These are phyloP conservation scores for Drymonia ruficornis DNA, from an alignment of 2,888 invertebrate species.

Conservation along the genomic window DNA sequence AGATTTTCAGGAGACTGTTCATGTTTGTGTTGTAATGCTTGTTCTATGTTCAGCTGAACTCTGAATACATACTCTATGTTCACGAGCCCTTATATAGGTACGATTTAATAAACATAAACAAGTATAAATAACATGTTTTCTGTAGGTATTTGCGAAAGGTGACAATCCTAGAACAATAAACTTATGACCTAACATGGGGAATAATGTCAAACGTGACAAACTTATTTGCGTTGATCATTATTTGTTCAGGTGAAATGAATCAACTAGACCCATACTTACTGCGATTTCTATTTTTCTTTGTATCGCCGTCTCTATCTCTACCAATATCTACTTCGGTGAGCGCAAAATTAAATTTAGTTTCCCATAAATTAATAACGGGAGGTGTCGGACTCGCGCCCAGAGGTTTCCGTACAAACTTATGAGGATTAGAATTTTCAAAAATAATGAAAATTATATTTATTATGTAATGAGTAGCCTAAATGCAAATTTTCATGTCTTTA, in stretches of 20 bases:
- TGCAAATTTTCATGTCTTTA: no score
- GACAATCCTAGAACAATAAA: neutral
- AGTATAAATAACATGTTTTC: no score
- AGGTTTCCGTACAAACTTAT: no score
- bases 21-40: neutral
- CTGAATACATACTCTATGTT: neutral
- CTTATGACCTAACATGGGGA: neutral
- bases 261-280: neutral
- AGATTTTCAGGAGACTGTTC: neutral
- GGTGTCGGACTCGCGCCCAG: no score
- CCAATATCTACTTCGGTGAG: no score
- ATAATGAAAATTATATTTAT: no score
- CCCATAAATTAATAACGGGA: no score
- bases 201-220: neutral
- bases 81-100: neutral
- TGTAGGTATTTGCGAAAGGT: neutral
- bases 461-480: no score
- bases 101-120: neutral
- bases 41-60: neutral
- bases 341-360: no score
- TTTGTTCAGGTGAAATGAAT: neutral
- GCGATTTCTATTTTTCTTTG: no score
- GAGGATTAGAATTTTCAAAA: no score
- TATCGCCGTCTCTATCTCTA: no score
- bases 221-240: neutral